Evolutionary conservation across 2,113 vertebrate genomes (phyloP).

Genomic region (Sylvietta virens): DNA sequence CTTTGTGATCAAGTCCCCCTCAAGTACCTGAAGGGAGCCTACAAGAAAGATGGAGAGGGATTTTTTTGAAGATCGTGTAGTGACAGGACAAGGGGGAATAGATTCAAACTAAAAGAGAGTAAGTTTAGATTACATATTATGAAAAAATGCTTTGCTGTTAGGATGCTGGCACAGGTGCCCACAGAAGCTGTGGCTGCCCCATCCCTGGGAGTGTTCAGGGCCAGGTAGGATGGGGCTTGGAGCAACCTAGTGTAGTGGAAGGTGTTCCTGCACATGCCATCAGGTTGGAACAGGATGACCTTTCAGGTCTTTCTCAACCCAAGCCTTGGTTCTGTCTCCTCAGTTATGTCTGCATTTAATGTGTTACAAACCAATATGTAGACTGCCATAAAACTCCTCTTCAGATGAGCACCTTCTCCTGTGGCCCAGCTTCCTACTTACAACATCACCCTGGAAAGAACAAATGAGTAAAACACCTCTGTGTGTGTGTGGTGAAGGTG

Average conservation of each 20-base stretch:
- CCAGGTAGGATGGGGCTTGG: neutral
- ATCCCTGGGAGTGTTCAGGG: neutral
- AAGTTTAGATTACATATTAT: neutral
- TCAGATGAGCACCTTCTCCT: neutral
- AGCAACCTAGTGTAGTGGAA: neutral
- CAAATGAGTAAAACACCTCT: neutral
- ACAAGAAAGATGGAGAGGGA: neutral
- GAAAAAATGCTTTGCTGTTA: neutral
- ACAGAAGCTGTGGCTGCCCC: neutral
- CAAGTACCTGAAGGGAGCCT: neutral
- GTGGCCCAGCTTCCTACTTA: neutral
- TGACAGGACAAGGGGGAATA: neutral
- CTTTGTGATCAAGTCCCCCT: neutral
- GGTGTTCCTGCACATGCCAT: neutral
- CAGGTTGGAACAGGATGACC: neutral
- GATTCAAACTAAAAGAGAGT: neutral
- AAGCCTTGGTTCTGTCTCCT: neutral
- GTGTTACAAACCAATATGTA: rapidly evolving
- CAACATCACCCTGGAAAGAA: neutral
- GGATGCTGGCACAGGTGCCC: neutral
- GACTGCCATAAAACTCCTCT: neutral
- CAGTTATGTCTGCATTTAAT: neutral
- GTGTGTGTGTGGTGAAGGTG: neutral
- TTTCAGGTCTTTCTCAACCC: neutral
- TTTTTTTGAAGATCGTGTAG: neutral